Evolutionary conservation across 1,140 invertebrate species (phyloP).

Genomic region (Hyphantria cunea): DNA sequence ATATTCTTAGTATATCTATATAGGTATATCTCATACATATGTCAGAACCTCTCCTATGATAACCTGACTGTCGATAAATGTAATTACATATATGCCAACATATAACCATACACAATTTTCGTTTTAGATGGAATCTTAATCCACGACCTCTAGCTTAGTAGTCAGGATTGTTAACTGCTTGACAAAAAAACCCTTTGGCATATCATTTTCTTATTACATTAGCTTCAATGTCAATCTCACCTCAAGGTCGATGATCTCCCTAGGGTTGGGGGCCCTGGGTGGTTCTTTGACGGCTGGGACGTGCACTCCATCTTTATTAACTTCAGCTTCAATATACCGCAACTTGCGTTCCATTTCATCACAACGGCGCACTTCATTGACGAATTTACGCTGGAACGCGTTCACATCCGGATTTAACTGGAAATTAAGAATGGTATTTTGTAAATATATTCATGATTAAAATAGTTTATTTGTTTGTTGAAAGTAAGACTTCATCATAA

Average conservation of each 20-base stretch:
- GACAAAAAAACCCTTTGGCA: too few species aligned
- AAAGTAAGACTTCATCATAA: too few species aligned
- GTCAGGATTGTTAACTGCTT: too few species aligned
- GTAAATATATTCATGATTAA: neutral
- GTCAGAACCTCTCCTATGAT: too few species aligned
- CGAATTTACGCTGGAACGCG: constrained; percentile 97
- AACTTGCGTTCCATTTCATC: constrained; percentile 97
- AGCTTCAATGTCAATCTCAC: constrained; percentile 74
- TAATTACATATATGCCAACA: too few species aligned
- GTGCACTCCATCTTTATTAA: constrained; percentile 93
- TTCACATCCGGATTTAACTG: constrained; percentile 97
- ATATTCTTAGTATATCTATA: too few species aligned
- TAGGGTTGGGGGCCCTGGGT: constrained; percentile 95
- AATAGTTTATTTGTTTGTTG: neutral
- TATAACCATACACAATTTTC: too few species aligned
- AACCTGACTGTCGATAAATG: too few species aligned
- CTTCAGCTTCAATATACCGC: constrained; percentile 97
- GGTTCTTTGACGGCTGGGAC: constrained; percentile 93
- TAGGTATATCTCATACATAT: too few species aligned
- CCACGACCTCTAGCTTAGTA: too few species aligned
- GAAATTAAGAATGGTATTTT: constrained; percentile 81
- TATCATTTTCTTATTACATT: too few species aligned
- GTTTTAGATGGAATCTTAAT: too few species aligned
- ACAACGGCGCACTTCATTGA: constrained; percentile 96
- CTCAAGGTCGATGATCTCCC: constrained; percentile 98